phyloP scores from a whole-genome alignment of 2,113 vertebrate genomes.

The Oryzias woworae region DNA sequence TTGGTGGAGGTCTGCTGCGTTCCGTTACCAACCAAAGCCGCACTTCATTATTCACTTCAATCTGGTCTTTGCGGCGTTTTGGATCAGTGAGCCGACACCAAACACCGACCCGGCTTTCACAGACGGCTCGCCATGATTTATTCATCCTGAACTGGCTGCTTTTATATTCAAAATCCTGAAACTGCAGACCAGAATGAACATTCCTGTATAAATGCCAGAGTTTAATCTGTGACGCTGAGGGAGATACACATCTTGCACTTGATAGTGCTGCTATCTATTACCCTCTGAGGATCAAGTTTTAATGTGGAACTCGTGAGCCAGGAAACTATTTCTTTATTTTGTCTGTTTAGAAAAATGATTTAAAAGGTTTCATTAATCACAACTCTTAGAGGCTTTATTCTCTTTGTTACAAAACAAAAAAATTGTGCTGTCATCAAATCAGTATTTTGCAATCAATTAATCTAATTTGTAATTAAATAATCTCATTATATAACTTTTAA shows the following conservation, averaged over 20 bases:
- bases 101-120: conserved; percentile 71
- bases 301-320: conserved; percentile 18
- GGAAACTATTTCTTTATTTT: not conserved
- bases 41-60: conserved; percentile 63
- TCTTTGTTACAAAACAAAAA: not conserved
- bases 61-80: conserved; percentile 49
- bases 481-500: too few relatives aligned
- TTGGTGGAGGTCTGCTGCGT: conserved; percentile 13
- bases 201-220: conserved; percentile 49
- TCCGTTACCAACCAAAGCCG: conserved; percentile 18
- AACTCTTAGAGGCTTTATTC: not conserved
- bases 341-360: too few relatives aligned
- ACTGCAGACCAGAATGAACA: conserved; percentile 71
- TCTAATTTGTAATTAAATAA: too few relatives aligned
- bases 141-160: conserved; percentile 82
- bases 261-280: conserved; percentile 69
- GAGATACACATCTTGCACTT: conserved; percentile 58
- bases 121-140: conserved; percentile 80
- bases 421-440: too few relatives aligned
- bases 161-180: conserved; percentile 74
- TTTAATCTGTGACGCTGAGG: conserved; percentile 59
- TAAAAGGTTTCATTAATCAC: conserved; percentile 14
- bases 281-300: conserved; percentile 73
- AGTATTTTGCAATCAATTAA: too few relatives aligned
- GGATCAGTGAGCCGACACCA: conserved; percentile 64